These are phyloP conservation scores for Aporophyla lueneburgensis DNA, from an alignment of 2,888 invertebrate species.

Conservation along the genomic window DNA sequence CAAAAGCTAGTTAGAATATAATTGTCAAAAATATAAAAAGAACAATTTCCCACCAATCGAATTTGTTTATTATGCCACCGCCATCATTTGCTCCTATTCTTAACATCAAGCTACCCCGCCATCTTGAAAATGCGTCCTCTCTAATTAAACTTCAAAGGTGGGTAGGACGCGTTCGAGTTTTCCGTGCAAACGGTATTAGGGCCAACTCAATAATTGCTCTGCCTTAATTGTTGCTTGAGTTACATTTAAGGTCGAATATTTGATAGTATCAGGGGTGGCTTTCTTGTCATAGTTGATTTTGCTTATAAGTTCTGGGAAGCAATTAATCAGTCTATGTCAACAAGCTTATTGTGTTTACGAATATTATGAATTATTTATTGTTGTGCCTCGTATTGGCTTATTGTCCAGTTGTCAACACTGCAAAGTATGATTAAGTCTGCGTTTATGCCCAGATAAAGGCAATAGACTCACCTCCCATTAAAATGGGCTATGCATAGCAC, in stretches of 20 bases:
- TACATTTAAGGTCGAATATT: constrained; percentile 36
- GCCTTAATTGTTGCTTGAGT: constrained; percentile 55
- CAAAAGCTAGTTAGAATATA: too few species aligned
- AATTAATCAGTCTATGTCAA: background rate
- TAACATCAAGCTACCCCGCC: constrained; percentile 44
- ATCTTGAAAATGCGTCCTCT: constrained; percentile 65
- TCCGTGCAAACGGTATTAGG: constrained; percentile 56
- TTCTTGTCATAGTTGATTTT: constrained; percentile 31
- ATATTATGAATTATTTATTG: background rate
- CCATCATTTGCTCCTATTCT: constrained; percentile 13
- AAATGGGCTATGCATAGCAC: too few species aligned
- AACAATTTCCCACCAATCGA: background rate
- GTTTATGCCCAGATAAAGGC: too few species aligned
- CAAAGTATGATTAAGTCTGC: too few species aligned
- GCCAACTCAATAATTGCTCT: constrained; percentile 62
- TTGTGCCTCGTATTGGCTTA: background rate
- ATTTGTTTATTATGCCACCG: constrained; percentile 34
- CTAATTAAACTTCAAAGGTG: constrained; percentile 70
- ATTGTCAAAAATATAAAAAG: background rate
- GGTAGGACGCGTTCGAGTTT: constrained; percentile 53
- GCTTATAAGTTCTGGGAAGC: background rate
- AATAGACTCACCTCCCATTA: too few species aligned
- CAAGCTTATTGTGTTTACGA: background rate
- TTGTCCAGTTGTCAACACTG: background rate
- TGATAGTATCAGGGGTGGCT: constrained; percentile 12